Base-by-base conservation (phyloP, 2,797 vertebrate genomes). In the Alcedo quadribrachys region DNA sequence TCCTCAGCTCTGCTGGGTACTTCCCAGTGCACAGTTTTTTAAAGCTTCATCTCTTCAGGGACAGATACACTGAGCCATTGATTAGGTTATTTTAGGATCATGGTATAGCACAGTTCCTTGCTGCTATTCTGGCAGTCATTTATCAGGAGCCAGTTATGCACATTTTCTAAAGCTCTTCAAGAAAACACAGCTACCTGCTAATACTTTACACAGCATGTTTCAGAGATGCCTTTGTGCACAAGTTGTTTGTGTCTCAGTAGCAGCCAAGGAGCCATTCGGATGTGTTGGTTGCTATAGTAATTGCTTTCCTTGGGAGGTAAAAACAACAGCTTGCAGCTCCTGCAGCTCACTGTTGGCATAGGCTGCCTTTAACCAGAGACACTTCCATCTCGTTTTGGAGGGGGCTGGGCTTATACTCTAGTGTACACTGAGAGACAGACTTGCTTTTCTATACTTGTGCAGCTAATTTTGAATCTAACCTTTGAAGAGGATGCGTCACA, bases 281-380 rank as follows among this genome's bases (percentile, higher is more conserved):
- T 92, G 57, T 87, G 89, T 42, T 87, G 71, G 97, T 97, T 97
- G 95, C 96, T 94, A 96, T 97, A 96, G 96, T 81, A 96, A 97
- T 92, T 95, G 91, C 88, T 94, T 94, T 95, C 71, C 87, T 78
- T 58, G 65, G 96, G 94, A 94, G 88, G 89, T 87, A 85, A 92
- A 92, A 96, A 92, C 91, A 95, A 93, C 80, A 96, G 89, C 91
- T 91, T 70, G 32, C 68, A 89, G 86, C 94, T 95, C 57, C 79
- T 95, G 90, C 65, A 89, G 94, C 90, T 95, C 24, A 11, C 82
- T 94, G 89, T 58, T 54, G 65, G 65, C 89, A 91, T 87, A 71
- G 90, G 93, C 94, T 97, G 94, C 92, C 92, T 93, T 58, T 33
- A 81, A 89, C 57, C 87, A 85, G 83, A 78, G 88, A 83, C 37